Evolutionary conservation across 2,888 invertebrate genomes (phyloP).

Genomic region (Tupiocoris notatus): DNA sequence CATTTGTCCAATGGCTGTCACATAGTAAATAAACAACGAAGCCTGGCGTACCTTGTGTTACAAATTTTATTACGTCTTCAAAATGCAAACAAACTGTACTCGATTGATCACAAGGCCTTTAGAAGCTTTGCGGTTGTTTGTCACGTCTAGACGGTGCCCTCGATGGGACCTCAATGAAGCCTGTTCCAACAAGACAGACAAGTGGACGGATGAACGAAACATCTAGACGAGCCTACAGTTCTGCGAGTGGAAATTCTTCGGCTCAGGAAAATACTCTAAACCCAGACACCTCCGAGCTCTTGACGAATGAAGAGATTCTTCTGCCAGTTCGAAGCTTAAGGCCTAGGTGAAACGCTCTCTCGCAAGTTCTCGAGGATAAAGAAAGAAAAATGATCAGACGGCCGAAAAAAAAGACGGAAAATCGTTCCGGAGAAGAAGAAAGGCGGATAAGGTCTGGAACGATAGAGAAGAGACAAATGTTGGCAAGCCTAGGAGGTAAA

Average conservation of each 20-base stretch:
- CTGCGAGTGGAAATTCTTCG: neutral
- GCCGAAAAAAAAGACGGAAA: neutral
- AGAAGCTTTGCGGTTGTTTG: neutral
- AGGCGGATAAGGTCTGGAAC: neutral
- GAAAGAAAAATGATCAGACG: neutral
- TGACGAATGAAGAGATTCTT: neutral
- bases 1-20: no score
- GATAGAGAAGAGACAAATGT: neutral
- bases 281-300: neutral
- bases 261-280: neutral
- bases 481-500: neutral
- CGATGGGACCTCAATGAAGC: no score
- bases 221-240: neutral
- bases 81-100: no score
- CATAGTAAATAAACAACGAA: no score
- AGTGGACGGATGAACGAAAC: neutral
- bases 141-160: no score
- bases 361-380: neutral
- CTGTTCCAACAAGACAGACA: neutral
- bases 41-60: no score
- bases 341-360: neutral
- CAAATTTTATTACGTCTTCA: no score
- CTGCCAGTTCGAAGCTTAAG: neutral
- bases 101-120: neutral
- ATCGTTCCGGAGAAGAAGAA: neutral